Evolutionary conservation across 2,888 invertebrate genomes (phyloP).

Genomic region (Chirona hameri): DNA sequence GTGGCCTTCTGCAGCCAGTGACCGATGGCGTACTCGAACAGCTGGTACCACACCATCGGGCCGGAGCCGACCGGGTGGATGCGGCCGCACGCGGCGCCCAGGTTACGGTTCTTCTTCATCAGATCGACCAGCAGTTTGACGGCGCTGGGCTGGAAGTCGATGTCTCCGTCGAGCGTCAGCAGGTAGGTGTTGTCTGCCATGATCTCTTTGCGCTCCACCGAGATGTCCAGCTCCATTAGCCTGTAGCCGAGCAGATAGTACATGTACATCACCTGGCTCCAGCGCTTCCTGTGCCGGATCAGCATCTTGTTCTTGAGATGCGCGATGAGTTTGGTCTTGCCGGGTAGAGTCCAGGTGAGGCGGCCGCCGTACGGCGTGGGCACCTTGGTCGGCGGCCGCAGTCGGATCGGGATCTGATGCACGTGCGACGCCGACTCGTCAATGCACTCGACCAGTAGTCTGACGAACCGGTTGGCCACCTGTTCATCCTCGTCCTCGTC

Average conservation of each 20-base stretch:
- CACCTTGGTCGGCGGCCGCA: slow-evolving; percentile 85
- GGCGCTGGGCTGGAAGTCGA: slow-evolving; percentile 94
- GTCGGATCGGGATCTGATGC: slow-evolving; percentile 81
- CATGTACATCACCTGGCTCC: slow-evolving; percentile 99
- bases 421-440: slow-evolving; percentile 94
- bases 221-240: slow-evolving; percentile 88
- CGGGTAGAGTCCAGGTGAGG: slow-evolving; percentile 90
- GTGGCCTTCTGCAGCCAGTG: slow-evolving; percentile 99
- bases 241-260: slow-evolving; percentile 95
- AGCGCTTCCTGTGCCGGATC: slow-evolving; percentile 95
- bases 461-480: slow-evolving; percentile 88
- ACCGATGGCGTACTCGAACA: slow-evolving; percentile 98
- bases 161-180: slow-evolving; percentile 93
- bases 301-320: slow-evolving; percentile 97
- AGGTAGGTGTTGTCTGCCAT: slow-evolving; percentile 96
- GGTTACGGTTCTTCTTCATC: slow-evolving; percentile 95
- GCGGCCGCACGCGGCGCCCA: slow-evolving; percentile 96
- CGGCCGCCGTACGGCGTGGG: slow-evolving; percentile 97
- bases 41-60: slow-evolving; percentile 99
- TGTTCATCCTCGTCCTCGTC: slow-evolving; percentile 84
- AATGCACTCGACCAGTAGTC: slow-evolving; percentile 79
- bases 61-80: slow-evolving; percentile 97
- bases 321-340: slow-evolving; percentile 94
- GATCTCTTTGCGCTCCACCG: slow-evolving; percentile 86
- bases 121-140: slow-evolving; percentile 91